Conservation (phyloP, 1,140 invertebrate genomes). For the Araneus ventricosus region DNA sequence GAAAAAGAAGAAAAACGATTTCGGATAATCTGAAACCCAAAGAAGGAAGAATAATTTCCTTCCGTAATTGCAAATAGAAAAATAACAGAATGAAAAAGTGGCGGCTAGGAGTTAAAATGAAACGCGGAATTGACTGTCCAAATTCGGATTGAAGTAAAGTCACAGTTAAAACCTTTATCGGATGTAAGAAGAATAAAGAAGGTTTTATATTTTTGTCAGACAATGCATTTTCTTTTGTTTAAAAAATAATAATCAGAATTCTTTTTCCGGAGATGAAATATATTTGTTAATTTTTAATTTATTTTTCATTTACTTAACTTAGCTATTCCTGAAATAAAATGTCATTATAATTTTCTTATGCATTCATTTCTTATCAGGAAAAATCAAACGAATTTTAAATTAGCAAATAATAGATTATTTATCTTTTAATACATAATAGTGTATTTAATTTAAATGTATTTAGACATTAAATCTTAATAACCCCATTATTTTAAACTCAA, state of each 20-base stretch:
- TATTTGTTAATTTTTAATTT: no score
- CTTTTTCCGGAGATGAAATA: neutral
- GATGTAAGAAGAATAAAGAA: neutral
- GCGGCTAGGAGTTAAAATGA: neutral
- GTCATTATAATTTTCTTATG: no score
- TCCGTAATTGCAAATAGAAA: neutral
- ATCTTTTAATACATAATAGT: no score
- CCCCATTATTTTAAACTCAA: no score
- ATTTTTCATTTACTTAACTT: no score
- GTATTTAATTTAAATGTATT: no score
- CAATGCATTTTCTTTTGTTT: neutral
- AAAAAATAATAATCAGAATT: neutral
- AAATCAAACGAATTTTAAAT: no score
- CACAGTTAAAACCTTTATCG: neutral
- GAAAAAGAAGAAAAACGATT: neutral
- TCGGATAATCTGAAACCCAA: neutral
- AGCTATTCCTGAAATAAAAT: no score
- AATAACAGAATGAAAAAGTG: neutral
- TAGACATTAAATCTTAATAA: no score
- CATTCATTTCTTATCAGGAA: no score
- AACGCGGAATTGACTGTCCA: neutral
- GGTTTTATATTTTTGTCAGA: neutral
- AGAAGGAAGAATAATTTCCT: conserved; percentile 16
- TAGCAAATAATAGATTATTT: no score
- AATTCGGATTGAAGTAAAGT: neutral